Percentiles rank a stretch among this genome's conserved stretches.
Evolutionary conservation across 2,888 invertebrate species (phyloP).

Genomic region (Hydrotaea cyrtoneurina): DNA sequence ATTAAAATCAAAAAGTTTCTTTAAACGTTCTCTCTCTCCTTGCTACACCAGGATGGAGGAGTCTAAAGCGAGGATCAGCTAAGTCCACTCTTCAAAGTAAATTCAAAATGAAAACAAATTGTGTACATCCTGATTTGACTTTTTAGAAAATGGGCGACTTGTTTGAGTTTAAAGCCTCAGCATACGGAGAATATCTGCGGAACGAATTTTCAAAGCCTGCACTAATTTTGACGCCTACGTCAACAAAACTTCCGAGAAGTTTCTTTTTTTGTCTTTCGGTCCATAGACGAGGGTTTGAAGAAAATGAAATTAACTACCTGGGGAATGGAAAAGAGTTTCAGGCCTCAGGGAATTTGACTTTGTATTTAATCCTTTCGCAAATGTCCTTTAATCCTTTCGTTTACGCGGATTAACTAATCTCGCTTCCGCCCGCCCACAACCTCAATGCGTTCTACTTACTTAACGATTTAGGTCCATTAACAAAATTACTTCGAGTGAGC

Average conservation of each 20-base stretch:
- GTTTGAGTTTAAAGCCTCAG: slow-evolving; percentile 21
- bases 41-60: neutral
- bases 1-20: slow-evolving; percentile 58
- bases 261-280: neutral
- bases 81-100: slow-evolving; percentile 43
- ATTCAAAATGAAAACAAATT: slow-evolving; percentile 59
- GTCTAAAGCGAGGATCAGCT: neutral
- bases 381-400: slow-evolving; percentile 34
- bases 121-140: neutral
- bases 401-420: slow-evolving; percentile 38
- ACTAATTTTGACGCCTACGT: slow-evolving; percentile 51
- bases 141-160: slow-evolving; percentile 26
- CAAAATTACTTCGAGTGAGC: neutral
- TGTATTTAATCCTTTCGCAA: slow-evolving; percentile 64
- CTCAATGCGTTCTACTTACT: slow-evolving; percentile 58
- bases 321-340: slow-evolving; percentile 6
- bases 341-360: slow-evolving; percentile 40
- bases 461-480: slow-evolving; percentile 59
- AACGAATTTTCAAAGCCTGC: slow-evolving; percentile 51
- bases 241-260: slow-evolving; percentile 52
- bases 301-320: neutral
- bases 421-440: slow-evolving; percentile 58
- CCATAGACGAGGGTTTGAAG: neutral
- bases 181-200: neutral
- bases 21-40: neutral